Conservation (phyloP, 2,797 vertebrate species). For the Sitta carolinensis region DNA sequence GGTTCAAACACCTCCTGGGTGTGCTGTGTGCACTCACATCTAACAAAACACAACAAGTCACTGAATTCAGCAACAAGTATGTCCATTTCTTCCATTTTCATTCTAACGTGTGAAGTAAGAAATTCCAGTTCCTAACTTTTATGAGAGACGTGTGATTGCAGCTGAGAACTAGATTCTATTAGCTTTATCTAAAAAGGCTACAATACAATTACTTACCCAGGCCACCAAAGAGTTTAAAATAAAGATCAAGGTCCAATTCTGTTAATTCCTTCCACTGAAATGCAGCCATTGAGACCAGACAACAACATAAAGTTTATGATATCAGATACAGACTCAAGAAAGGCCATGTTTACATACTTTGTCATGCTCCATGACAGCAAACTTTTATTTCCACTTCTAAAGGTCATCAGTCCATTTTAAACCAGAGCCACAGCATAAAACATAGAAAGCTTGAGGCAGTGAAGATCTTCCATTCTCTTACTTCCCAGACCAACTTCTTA, state of each 20-base stretch:
- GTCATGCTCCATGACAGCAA: background rate
- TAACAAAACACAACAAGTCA: background rate
- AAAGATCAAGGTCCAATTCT: background rate
- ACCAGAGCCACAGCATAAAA: background rate
- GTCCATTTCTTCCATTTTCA: background rate
- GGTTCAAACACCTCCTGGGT: background rate
- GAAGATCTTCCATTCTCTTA: background rate
- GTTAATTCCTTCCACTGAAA: background rate
- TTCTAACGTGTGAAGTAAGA: background rate
- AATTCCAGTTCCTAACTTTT: background rate
- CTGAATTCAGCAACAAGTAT: background rate
- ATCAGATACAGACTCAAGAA: background rate
- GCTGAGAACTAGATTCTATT: background rate
- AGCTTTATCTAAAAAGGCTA: background rate
- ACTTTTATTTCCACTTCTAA: background rate
- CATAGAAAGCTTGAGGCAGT: background rate
- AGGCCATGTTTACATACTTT: background rate
- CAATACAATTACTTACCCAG: background rate
- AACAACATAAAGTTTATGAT: background rate
- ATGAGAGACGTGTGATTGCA: rapidly evolving
- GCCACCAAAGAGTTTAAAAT: background rate
- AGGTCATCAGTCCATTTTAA: background rate
- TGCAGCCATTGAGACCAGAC: background rate
- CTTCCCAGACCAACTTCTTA: background rate
- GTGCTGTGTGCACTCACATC: background rate